A percentile compares a stretch with the other conserved stretches of the same genome.
phyloP scores from a whole-genome alignment of 1,140 invertebrate species.

The Dolichoris vasculosae region DNA sequence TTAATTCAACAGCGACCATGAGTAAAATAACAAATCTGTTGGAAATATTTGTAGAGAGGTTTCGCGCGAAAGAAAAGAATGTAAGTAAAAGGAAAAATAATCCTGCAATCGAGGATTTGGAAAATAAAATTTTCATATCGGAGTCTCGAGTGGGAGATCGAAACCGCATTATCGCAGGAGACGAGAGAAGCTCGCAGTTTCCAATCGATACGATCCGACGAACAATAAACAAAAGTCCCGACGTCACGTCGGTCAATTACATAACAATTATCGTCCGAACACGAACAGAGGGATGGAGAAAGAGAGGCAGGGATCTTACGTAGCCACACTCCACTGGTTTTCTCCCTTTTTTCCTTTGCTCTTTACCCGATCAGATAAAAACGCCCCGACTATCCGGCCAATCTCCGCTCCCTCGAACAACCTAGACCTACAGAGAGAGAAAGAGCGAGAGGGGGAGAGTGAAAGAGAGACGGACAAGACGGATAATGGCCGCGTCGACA shows the following conservation, averaged over 20 bases:
- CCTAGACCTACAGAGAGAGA: slow-evolving; percentile 19
- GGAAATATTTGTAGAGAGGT: background rate
- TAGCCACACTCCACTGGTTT: background rate
- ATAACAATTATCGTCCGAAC: background rate
- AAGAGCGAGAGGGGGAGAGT: background rate
- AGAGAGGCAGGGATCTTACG: background rate
- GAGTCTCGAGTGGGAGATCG: background rate
- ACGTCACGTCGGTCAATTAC: background rate
- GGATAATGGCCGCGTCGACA: slow-evolving; percentile 12
- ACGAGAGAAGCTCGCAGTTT: background rate
- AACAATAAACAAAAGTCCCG: background rate
- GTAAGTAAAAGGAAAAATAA: too few relatives aligned
- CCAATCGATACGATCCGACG: background rate
- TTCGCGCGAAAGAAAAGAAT: too few relatives aligned
- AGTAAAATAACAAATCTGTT: background rate
- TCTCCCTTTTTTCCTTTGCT: background rate
- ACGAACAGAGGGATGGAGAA: too few relatives aligned
- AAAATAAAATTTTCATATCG: background rate
- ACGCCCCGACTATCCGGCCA: background rate
- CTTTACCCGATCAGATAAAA: background rate
- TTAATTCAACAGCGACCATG: background rate
- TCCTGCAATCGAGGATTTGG: background rate
- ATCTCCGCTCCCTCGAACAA: background rate
- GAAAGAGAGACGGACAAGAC: background rate
- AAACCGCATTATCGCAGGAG: background rate